Percentiles rank a stretch among this genome's conserved stretches.
Evolutionary conservation across 2,797 vertebrate genomes (phyloP).

Genomic region (Craterocephalus amniculus): DNA sequence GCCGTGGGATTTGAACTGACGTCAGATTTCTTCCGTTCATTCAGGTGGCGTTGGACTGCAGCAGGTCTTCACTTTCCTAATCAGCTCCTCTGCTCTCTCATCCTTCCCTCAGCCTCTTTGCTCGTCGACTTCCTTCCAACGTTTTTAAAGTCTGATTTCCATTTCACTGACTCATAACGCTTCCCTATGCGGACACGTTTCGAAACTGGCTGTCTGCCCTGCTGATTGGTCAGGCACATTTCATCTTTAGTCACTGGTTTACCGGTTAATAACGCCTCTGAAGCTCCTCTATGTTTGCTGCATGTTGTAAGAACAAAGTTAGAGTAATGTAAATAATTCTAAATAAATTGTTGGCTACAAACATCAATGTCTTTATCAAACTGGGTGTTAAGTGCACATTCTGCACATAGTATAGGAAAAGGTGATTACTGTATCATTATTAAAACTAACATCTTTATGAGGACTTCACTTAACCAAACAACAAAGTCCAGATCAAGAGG

Average conservation of each 20-base stretch:
- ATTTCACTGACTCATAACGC: constrained; percentile 47
- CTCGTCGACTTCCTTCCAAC: constrained; percentile 61
- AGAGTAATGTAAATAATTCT: no score
- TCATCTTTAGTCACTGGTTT: constrained; percentile 1
- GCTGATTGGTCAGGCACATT: not conserved
- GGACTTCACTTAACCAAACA: not conserved
- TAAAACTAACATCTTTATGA: not conserved
- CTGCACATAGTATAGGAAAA: not conserved
- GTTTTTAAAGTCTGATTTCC: constrained; percentile 42
- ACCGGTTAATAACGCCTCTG: not conserved
- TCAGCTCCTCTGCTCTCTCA: constrained; percentile 56
- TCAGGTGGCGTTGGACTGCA: constrained; percentile 59
- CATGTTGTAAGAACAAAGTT: not conserved
- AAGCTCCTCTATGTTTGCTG: constrained; percentile 1
- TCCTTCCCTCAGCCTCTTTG: constrained; percentile 50
- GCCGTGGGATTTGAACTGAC: constrained; percentile 66
- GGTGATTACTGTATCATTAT: not conserved
- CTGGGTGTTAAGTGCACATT: not conserved
- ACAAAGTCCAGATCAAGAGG: not conserved
- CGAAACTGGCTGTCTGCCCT: constrained; percentile 3
- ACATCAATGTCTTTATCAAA: not conserved
- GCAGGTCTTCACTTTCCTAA: constrained; percentile 66
- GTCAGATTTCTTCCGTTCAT: constrained; percentile 72
- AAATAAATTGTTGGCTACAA: not conserved
- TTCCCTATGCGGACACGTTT: constrained; percentile 29